A percentile compares a stretch with the other conserved stretches of the same genome.
Evolutionary conservation across 2,113 vertebrate species (phyloP).

Genomic region (Brachirus orientalis): DNA sequence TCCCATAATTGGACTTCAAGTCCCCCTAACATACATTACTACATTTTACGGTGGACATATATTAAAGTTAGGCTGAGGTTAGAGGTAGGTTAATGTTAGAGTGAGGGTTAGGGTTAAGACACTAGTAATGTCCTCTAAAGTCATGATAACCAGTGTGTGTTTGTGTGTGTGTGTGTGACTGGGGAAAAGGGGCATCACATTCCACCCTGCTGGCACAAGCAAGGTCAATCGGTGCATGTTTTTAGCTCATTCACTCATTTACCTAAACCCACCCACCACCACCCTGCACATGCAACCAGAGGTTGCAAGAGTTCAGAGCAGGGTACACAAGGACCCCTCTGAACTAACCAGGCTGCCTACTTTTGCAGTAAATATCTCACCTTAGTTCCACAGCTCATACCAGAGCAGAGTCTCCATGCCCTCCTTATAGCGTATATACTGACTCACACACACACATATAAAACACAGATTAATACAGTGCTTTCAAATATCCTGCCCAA

Average conservation of each 20-base stretch:
- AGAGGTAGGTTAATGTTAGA: too few species aligned
- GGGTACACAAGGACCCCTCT: conserved; percentile 77
- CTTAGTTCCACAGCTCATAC: conserved; percentile 61
- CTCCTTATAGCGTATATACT: conserved; percentile 33
- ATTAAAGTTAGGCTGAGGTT: too few species aligned
- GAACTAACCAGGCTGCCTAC: conserved; percentile 71
- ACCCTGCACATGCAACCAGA: conserved; percentile 25
- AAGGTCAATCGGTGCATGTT: conserved; percentile 75
- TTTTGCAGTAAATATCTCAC: conserved; percentile 67
- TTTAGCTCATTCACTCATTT: conserved; percentile 71
- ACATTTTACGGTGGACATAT: too few species aligned
- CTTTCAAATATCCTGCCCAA: conserved; percentile 58
- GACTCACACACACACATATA: conserved; percentile 8
- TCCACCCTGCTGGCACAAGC: conserved; percentile 66
- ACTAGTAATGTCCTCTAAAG: too few species aligned
- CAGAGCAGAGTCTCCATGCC: conserved; percentile 49
- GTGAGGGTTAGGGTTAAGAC: too few species aligned
- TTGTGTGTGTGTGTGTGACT: conserved; percentile 5
- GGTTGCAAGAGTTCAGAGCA: conserved; percentile 74
- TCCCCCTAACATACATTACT: too few species aligned
- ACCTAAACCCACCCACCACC: conserved; percentile 46
- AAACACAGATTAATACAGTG: conserved; percentile 40
- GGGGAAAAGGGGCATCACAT: conserved; percentile 33
- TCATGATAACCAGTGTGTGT: too few species aligned
- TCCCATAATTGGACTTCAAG: too few species aligned